A percentile compares a stretch with the other conserved stretches of the same genome.
These are phyloP conservation scores for Dynastes tityus DNA, from an alignment of 2,888 invertebrate genomes.

Conservation along the genomic window DNA sequence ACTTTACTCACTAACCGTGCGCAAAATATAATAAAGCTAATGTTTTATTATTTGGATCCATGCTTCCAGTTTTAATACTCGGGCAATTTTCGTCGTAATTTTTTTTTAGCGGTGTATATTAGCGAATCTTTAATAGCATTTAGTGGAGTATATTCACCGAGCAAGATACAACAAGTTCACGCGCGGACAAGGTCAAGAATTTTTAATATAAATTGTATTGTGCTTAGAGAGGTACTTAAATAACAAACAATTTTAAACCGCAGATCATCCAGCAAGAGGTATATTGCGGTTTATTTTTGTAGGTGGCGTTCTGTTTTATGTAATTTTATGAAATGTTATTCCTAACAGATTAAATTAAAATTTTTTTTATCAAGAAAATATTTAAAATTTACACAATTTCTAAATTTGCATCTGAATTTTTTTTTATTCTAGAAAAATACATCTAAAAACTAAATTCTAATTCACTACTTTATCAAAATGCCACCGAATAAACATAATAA, in stretches of 20 bases:
- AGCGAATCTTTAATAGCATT: background rate
- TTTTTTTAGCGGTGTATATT: background rate
- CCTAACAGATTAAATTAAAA: no score
- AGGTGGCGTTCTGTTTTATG: background rate
- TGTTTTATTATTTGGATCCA: background rate
- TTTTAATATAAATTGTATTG: background rate
- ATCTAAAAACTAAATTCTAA: no score
- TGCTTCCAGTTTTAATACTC: background rate
- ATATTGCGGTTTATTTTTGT: no score
- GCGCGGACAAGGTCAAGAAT: slow-evolving; percentile 35
- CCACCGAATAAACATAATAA: background rate
- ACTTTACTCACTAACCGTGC: background rate
- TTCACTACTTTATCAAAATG: no score
- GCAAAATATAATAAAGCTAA: background rate
- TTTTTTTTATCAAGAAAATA: no score
- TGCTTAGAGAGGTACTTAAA: background rate
- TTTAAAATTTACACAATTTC: no score
- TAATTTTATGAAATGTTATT: background rate
- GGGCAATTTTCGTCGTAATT: background rate
- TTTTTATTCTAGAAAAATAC: no score
- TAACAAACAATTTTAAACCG: background rate
- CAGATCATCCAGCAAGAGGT: no score
- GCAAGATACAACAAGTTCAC: slow-evolving; percentile 36
- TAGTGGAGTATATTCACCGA: slow-evolving; percentile 2
- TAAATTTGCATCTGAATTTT: no score